Evolutionary conservation across 2,797 vertebrate species (phyloP).

Genomic region (Tarsius wallacei): DNA sequence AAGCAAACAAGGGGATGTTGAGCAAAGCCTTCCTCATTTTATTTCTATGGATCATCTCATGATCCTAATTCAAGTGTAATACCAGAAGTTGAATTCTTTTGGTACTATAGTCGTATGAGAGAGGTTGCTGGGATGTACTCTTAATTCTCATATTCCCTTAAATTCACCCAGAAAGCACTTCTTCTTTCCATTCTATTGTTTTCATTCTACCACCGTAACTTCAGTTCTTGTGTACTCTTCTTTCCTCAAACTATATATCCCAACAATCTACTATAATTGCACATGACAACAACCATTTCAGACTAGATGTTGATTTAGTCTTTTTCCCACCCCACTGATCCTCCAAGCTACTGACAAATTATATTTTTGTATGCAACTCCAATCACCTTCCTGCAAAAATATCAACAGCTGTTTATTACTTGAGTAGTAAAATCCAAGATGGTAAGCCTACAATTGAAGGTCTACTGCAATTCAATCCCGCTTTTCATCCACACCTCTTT

Average conservation of each 20-base stretch:
- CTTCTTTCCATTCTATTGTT: background rate
- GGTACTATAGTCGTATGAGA: background rate
- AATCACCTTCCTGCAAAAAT: background rate
- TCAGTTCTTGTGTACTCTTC: background rate
- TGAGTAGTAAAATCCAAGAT: background rate
- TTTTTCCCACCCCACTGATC: background rate
- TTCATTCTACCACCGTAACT: background rate
- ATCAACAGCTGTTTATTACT: background rate
- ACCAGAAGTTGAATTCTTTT: background rate
- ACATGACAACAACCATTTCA: background rate
- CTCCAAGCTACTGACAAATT: background rate
- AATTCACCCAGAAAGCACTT: background rate
- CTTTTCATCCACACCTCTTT: background rate
- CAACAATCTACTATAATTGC: background rate
- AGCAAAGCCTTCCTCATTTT: background rate
- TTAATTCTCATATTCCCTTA: background rate
- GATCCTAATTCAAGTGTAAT: background rate
- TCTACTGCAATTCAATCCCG: background rate
- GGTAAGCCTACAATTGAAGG: background rate
- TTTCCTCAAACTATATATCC: background rate
- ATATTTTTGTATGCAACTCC: background rate
- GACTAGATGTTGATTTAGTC: background rate
- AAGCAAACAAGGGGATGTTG: background rate
- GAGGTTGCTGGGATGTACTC: background rate
- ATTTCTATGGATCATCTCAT: background rate